Conservation (phyloP, 2,888 invertebrate species). For the Megalurothrips usitatus region DNA sequence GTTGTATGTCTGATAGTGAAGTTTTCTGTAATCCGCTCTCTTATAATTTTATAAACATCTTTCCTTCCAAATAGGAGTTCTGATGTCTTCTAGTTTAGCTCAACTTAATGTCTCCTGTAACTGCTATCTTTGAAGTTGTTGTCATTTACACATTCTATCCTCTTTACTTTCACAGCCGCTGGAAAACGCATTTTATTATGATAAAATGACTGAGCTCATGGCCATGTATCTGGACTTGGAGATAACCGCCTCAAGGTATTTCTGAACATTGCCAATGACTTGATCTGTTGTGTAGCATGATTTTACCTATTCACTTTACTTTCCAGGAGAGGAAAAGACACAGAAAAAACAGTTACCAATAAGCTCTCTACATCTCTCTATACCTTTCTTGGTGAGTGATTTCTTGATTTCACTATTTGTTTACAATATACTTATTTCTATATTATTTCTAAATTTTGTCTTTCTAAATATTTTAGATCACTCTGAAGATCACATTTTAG, state of each 20-base stretch:
- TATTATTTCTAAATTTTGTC: conserved; percentile 21
- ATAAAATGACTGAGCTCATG: conserved; percentile 47
- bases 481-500: conserved; percentile 40
- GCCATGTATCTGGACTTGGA: conserved; percentile 49
- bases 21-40: conserved; percentile 27
- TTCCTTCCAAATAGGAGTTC: no score
- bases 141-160: no score
- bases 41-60: background rate
- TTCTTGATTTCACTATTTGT: conserved; percentile 15
- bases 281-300: background rate
- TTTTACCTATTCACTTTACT: conserved; percentile 28
- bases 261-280: background rate
- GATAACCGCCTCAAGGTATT: conserved; percentile 45
- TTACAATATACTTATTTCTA: background rate
- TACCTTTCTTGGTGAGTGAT: conserved; percentile 38
- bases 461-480: conserved; percentile 36
- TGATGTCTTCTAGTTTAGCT: no score
- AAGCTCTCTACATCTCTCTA: conserved; percentile 38
- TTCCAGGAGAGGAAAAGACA: conserved; percentile 38
- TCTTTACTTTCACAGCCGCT: conserved; percentile 41
- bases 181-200: conserved; percentile 45
- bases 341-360: conserved; percentile 36
- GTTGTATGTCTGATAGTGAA: background rate
- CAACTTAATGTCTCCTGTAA: no score
- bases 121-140: no score